Evolutionary conservation across 2,888 invertebrate genomes (phyloP).

Genomic region (Platycnemis pennipes): DNA sequence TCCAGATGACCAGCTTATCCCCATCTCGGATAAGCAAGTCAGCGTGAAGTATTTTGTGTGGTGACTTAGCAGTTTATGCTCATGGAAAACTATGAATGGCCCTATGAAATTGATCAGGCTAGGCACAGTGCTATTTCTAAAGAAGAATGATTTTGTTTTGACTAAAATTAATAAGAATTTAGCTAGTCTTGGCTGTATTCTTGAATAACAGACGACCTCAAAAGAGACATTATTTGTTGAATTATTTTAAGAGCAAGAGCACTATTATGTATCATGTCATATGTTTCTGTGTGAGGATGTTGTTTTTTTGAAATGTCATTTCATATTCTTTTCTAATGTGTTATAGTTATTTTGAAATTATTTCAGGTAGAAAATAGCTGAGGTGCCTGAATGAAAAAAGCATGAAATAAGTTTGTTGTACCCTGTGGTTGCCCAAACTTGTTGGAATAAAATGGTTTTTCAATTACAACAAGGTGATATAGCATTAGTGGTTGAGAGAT

Average conservation of each 20-base stretch:
- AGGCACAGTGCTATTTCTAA: not conserved
- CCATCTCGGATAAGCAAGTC: not conserved
- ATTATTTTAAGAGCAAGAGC: not conserved
- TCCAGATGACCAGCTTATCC: not conserved
- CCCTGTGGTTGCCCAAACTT: slow-evolving; percentile 11
- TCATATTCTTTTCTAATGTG: slow-evolving; percentile 21
- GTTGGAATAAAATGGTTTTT: slow-evolving; percentile 42
- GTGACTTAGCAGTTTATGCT: not conserved
- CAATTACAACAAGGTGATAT: not conserved
- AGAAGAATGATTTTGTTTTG: not conserved
- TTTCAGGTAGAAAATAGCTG: not conserved
- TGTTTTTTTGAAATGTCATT: not conserved
- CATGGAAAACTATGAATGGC: not conserved
- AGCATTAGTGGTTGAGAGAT: not conserved
- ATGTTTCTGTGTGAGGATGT: not conserved
- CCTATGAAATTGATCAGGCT: not conserved
- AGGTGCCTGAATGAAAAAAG: not conserved
- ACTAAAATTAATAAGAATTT: not conserved
- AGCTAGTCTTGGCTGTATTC: not conserved
- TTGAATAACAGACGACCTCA: not conserved
- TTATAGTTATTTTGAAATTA: not conserved
- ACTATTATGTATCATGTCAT: not conserved
- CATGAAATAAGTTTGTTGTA: slow-evolving; percentile 47
- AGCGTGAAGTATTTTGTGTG: not conserved
- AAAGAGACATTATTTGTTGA: not conserved